A percentile compares a stretch with the other conserved stretches of the same genome.
Evolutionary conservation across 2,888 invertebrate species (phyloP).

Genomic region (Gryllus longicercus): DNA sequence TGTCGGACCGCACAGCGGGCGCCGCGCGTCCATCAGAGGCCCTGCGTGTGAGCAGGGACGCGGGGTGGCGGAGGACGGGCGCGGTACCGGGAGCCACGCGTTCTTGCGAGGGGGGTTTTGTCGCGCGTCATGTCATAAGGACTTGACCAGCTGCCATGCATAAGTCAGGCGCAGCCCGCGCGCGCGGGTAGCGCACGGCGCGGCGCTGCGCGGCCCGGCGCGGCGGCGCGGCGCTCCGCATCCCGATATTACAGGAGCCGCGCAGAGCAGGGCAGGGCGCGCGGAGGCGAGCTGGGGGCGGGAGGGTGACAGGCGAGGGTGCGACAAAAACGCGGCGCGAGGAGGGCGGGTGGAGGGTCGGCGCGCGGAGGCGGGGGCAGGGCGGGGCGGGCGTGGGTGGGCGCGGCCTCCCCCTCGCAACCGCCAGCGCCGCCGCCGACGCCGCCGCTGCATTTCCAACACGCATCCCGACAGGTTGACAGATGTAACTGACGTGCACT

Average conservation of each 20-base stretch:
- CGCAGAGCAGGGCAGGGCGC: background rate
- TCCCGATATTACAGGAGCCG: background rate
- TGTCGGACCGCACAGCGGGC: no score
- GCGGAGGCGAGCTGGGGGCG: background rate
- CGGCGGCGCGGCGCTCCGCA: background rate
- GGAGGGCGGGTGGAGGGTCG: background rate
- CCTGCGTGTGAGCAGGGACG: no score
- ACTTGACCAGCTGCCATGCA: conserved; percentile 17
- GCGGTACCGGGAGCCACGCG: background rate
- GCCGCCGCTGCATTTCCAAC: conserved; percentile 6
- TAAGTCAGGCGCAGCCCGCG: background rate
- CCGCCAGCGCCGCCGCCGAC: background rate
- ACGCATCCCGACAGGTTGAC: conserved; percentile 17
- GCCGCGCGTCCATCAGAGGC: no score
- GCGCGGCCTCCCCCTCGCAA: no score
- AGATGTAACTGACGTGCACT: conserved; percentile 1
- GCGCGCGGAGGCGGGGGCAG: background rate
- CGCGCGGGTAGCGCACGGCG: no score
- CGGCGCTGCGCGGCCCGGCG: no score
- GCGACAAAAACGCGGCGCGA: background rate
- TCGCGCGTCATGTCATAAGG: conserved; percentile 5
- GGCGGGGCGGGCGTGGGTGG: background rate
- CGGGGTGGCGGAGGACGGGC: no score
- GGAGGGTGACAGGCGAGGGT: background rate
- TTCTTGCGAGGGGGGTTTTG: background rate